phyloP scores from a whole-genome alignment of 2,113 vertebrate species.

The Setophaga kirtlandii region DNA sequence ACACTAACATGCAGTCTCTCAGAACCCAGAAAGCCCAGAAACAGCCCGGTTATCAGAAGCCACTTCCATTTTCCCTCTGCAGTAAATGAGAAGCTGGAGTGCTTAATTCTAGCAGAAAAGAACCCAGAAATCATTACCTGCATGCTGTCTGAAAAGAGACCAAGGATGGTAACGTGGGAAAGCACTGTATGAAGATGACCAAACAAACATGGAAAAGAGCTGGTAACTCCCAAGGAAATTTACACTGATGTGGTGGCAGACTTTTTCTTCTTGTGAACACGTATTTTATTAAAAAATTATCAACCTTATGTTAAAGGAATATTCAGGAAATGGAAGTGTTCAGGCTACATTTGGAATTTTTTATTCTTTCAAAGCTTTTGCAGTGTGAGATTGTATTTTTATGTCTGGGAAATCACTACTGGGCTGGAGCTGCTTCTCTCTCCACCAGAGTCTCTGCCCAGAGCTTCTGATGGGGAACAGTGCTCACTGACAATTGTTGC shows the following conservation, averaged over 20 bases:
- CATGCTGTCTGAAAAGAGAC: neutral
- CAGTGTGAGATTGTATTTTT: neutral
- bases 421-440: neutral
- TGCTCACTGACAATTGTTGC: neutral
- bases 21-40: neutral
- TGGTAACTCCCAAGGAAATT: neutral
- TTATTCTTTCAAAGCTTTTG: neutral
- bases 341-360: neutral
- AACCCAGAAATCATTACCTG: neutral
- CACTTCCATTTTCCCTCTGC: neutral
- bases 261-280: neutral
- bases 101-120: neutral
- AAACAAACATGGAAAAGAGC: neutral
- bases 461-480: neutral
- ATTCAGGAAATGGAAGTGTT: neutral
- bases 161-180: neutral
- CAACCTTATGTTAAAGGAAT: neutral
- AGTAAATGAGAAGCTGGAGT: neutral
- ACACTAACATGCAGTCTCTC: fast-evolving
- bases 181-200: neutral
- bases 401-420: neutral
- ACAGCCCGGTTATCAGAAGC: neutral
- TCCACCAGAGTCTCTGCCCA: neutral
- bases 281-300: neutral
- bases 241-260: neutral